Evolutionary conservation across 2,888 invertebrate genomes (phyloP).

Genomic region (Iselma pallidipennis): DNA sequence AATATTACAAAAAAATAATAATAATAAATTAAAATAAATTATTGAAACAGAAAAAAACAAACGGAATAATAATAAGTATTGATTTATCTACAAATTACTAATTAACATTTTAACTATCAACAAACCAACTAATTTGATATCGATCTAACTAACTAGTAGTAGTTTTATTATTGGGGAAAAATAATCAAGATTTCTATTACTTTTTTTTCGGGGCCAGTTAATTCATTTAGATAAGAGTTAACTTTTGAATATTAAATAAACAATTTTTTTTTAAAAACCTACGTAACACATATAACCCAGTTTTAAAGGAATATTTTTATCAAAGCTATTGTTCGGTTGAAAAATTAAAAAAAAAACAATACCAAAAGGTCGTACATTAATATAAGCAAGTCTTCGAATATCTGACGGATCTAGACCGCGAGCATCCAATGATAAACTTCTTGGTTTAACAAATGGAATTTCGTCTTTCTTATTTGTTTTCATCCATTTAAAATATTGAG

Average conservation of each 20-base stretch:
- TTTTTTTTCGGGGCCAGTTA: no score
- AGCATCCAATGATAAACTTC: slow-evolving; percentile 75
- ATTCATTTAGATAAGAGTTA: no score
- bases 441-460: slow-evolving; percentile 61
- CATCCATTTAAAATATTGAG: slow-evolving; percentile 57
- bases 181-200: no score
- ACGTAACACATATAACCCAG: neutral
- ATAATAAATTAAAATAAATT: neutral
- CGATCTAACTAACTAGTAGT: slow-evolving; percentile 12
- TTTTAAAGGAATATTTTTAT: no score
- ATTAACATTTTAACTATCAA: no score
- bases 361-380: slow-evolving; percentile 19
- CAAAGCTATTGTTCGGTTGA: no score
- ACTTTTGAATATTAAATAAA: no score
- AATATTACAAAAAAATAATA: neutral
- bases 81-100: no score
- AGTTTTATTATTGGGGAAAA: no score
- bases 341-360: slow-evolving; percentile 3
- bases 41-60: no score
- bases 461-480: slow-evolving; percentile 43
- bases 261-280: no score
- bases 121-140: slow-evolving; percentile 11
- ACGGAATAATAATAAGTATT: no score
- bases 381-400: slow-evolving; percentile 33
- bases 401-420: slow-evolving; percentile 72